phyloP scores from a whole-genome alignment of 2,797 vertebrate genomes.

The Odontamblyopus lacepedii region DNA sequence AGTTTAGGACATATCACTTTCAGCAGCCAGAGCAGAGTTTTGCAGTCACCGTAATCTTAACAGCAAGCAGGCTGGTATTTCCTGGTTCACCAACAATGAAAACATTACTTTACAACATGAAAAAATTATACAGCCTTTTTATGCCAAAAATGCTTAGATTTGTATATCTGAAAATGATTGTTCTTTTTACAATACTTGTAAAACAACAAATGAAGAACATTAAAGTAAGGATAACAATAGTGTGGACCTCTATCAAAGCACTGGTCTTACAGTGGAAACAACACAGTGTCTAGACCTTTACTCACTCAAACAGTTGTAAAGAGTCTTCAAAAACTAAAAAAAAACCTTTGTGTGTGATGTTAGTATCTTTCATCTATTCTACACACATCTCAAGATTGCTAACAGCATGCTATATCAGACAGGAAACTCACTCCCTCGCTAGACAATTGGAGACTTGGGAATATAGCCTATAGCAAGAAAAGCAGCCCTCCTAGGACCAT shows the following conservation, averaged over 20 bases:
- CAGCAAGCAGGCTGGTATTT: no score
- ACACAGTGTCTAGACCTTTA: not conserved
- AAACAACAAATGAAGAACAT: not conserved
- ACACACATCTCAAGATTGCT: not conserved
- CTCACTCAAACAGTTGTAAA: not conserved
- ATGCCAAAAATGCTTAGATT: no score
- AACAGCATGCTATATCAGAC: not conserved
- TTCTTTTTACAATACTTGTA: not conserved
- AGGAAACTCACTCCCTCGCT: not conserved
- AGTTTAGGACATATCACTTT: no score
- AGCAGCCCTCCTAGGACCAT: not conserved
- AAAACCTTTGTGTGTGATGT: not conserved
- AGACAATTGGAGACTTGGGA: not conserved
- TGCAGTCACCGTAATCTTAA: no score
- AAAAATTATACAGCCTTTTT: no score
- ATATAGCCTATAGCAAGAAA: not conserved
- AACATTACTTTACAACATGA: no score
- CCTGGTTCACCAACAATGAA: no score
- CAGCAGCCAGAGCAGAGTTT: no score
- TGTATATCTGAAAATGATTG: not conserved
- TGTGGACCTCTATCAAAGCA: not conserved
- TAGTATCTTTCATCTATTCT: not conserved
- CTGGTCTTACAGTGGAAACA: not conserved
- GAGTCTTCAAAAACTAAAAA: not conserved
- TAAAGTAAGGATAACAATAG: not conserved